A percentile compares a stretch with the other conserved stretches of the same genome.
These are phyloP conservation scores for Sebastolobus altivelis DNA, from an alignment of 2,797 vertebrate genomes.

Conservation along the genomic window DNA sequence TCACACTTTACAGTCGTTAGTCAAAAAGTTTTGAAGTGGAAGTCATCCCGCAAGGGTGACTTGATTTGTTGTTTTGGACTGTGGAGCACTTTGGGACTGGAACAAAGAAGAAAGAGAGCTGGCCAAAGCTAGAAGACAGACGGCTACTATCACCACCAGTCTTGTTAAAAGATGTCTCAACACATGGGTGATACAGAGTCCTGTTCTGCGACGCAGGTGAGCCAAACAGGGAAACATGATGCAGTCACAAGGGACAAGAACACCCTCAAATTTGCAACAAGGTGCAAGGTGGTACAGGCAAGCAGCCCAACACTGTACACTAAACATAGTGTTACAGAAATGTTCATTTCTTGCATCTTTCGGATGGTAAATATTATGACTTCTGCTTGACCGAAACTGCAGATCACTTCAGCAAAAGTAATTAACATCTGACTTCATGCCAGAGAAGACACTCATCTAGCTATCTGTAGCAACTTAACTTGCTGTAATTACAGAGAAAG, in stretches of 20 bases:
- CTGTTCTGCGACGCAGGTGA: background rate
- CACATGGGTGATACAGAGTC: background rate
- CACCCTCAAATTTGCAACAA: background rate
- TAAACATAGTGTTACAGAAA: background rate
- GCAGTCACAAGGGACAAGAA: background rate
- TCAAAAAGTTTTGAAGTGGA: background rate
- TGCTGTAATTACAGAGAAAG: constrained; percentile 1
- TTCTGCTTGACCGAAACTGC: background rate
- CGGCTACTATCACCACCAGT: background rate
- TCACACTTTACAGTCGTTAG: background rate
- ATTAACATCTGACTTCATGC: background rate
- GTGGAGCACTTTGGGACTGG: background rate
- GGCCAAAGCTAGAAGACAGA: background rate
- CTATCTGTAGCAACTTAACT: constrained; percentile 1
- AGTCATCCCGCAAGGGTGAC: background rate
- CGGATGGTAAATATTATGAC: background rate
- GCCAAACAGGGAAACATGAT: background rate
- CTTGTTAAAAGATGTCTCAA: background rate
- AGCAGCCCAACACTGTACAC: background rate
- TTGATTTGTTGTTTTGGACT: background rate
- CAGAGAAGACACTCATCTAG: background rate
- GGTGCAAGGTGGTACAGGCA: background rate
- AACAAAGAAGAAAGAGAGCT: background rate
- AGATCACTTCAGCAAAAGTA: background rate
- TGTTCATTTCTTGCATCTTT: background rate